phyloP scores from a whole-genome alignment of 2,113 vertebrate genomes.

The Python bivittatus region DNA sequence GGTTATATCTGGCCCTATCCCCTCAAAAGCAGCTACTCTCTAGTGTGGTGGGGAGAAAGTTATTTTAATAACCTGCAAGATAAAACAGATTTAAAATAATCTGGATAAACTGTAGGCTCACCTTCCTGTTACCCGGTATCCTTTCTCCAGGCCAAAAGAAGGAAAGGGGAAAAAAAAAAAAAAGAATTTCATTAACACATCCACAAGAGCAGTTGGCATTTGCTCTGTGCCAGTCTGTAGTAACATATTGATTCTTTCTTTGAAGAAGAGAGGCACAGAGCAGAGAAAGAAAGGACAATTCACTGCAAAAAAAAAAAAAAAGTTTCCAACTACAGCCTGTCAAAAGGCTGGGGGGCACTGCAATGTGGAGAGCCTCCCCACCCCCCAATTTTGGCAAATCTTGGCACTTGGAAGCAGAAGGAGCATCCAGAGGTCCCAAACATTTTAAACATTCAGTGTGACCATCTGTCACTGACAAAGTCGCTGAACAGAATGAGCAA shows the following conservation, averaged over 20 bases:
- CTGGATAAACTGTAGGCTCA: background rate
- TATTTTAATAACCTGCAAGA: conserved; percentile 40
- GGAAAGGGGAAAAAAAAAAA: conserved; percentile 69
- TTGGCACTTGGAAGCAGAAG: conserved; percentile 42
- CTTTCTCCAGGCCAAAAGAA: conserved; percentile 71
- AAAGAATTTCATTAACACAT: conserved; percentile 70
- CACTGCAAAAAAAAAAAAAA: conserved; percentile 27
- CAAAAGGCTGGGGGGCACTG: conserved; percentile 23
- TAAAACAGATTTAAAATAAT: background rate
- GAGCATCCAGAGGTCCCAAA: conserved; percentile 65
- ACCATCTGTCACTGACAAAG: conserved; percentile 76
- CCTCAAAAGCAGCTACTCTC: background rate
- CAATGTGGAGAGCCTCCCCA: conserved; percentile 52
- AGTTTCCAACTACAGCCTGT: conserved; percentile 25
- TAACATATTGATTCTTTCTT: conserved; percentile 76
- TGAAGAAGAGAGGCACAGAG: conserved; percentile 35
- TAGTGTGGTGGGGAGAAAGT: background rate
- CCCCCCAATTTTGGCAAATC: conserved; percentile 64
- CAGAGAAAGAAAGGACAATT: background rate
- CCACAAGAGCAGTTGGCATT: conserved; percentile 73
- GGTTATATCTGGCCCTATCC: background rate
- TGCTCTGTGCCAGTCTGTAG: conserved; percentile 70
- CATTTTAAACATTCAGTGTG: conserved; percentile 68
- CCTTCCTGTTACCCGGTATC: conserved; percentile 64
- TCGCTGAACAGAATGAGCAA: conserved; percentile 69